Base-by-base conservation (phyloP, 1,140 invertebrate genomes). In the Cepaea nemoralis region DNA sequence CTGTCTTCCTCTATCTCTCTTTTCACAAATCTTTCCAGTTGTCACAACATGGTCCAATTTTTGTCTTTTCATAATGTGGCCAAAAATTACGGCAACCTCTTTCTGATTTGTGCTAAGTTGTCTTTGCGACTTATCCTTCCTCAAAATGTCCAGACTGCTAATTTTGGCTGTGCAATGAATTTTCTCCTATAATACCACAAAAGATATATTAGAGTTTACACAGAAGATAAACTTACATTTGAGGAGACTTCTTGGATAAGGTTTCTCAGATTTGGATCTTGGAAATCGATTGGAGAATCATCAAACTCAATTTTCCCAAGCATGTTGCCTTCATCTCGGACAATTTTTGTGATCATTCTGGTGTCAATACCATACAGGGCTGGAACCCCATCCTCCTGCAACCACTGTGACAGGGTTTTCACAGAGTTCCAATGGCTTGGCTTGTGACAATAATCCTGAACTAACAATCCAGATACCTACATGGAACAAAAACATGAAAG, bases 271-370 rank as follows among this genome's bases (percentile, higher is more conserved):
- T 87, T 88, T 19, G 85, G 86, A 75, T 87, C 85, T 24, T 82
- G 77, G 81, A 89, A 88, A 71, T 83, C 85, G 14, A 89, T 77
- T n/a, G 83, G 84, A 42, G 86, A 69, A 66, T 83, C 82, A 33
- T 86, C 84, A 85, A 87, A 88, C 77, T 89, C 88, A 71, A 89
- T 89, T 76, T 89, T 88, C 33, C 86, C 88, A 24, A 89, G 82
- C 73, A 89, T 83, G 12, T 84, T 88, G 33, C 86, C 86, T 85
- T 81, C 82, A 63, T 86, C 87, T 50, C 87, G 55, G 35, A 87
- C 82, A 48, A 83, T 84, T 71, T 88, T 88, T 27, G 87, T 87
- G 42, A 87, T 83, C 86, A 87, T 85, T 39, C 86, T 71, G 5
- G 87, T 87, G 63, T 89, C 87, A 59, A 88, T 87, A 40, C 87